Percentiles rank a stretch among this genome's conserved stretches.
phyloP scores from a whole-genome alignment of 53 echinoderm and acorn worm species.

The Patiria pectinifera region DNA sequence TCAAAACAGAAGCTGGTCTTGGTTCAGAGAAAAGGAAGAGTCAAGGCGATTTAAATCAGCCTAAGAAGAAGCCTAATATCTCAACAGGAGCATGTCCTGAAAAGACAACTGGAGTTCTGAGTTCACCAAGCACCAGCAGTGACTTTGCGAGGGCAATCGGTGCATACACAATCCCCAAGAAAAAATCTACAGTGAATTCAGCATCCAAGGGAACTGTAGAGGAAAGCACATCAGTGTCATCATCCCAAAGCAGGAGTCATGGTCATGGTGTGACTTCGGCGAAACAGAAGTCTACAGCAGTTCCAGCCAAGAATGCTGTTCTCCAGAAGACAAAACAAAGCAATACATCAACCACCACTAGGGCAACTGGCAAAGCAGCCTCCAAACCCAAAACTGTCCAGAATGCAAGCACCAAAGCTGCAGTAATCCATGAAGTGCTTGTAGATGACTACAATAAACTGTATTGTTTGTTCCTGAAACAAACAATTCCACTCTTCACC shows the following conservation, averaged over 20 bases:
- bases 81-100: constrained; percentile 33
- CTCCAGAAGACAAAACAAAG: constrained; percentile 27
- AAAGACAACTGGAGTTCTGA: too few species aligned
- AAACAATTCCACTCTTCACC: constrained; percentile 67
- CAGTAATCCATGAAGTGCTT: constrained; percentile 53
- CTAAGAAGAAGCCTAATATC: constrained; percentile 50
- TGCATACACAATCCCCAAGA: constrained; percentile 58
- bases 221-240: too few species aligned
- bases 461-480: constrained; percentile 69
- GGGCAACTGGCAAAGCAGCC: constrained; percentile 33
- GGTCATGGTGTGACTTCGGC: too few species aligned
- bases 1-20: constrained; percentile 62
- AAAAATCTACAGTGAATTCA: constrained; percentile 35
- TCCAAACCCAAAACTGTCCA: constrained; percentile 24
- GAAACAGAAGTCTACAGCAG: too few species aligned
- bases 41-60: constrained; percentile 33
- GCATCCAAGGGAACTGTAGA: constrained; percentile 18
- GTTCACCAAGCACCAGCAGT: constrained; percentile 34
- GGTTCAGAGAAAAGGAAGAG: constrained; percentile 46
- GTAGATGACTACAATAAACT: constrained; percentile 65
- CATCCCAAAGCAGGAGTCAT: too few species aligned
- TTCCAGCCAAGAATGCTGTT: constrained; percentile 40
- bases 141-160: constrained; percentile 33
- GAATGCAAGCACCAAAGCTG: constrained; percentile 36
- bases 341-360: constrained; percentile 37